phyloP scores from a whole-genome alignment of 2,888 invertebrate genomes.

The Lycaena phlaeas region DNA sequence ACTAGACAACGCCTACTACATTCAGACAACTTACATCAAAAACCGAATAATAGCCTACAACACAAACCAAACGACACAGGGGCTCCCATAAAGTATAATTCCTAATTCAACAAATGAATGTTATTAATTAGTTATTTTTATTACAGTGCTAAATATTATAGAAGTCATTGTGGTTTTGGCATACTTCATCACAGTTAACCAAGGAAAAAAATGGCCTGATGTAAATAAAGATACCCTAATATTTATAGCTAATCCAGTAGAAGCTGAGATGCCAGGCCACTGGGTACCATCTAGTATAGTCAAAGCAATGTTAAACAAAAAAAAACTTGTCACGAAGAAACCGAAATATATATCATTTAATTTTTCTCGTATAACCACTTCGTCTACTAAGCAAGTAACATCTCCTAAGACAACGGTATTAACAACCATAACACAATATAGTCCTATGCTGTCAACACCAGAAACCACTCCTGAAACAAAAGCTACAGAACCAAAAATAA shows the following conservation, averaged over 20 bases:
- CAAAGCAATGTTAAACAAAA: conserved; percentile 23
- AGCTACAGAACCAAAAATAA: conserved; percentile 2
- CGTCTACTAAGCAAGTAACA: too few species aligned
- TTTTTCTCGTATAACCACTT: too few species aligned
- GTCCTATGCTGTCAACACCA: conserved; percentile 6
- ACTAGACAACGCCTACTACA: too few species aligned
- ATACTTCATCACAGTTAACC: neutral
- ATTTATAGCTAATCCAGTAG: conserved; percentile 39
- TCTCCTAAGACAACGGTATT: too few species aligned
- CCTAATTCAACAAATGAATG: too few species aligned
- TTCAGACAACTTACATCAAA: too few species aligned
- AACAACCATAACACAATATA: too few species aligned
- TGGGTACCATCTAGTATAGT: conserved; percentile 39
- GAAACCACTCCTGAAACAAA: conserved; percentile 9
- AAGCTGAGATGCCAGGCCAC: conserved; percentile 39
- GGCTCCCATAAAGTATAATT: too few species aligned
- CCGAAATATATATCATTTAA: neutral
- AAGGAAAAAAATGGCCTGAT: neutral
- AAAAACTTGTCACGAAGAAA: neutral
- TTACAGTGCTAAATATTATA: neutral
- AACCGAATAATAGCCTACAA: too few species aligned
- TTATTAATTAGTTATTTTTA: too few species aligned
- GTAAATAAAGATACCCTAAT: conserved; percentile 27
- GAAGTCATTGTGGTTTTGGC: neutral
- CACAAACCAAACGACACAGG: too few species aligned